phyloP scores from a whole-genome alignment of 1,140 invertebrate species.

The Neoseiulus cucumeris region DNA sequence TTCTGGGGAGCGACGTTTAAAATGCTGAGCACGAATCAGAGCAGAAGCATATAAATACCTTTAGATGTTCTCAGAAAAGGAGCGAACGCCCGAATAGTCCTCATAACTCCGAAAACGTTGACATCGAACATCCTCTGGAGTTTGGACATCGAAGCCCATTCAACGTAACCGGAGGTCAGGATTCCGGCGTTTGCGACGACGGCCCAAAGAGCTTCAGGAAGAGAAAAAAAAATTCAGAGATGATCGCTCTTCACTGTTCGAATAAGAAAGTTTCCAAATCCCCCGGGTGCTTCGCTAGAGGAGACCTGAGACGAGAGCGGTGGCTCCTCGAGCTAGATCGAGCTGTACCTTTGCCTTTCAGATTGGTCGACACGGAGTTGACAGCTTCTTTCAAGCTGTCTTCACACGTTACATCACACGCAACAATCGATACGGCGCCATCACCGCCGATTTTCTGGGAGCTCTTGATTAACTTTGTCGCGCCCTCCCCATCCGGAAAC shows the following conservation, averaged over 20 bases:
- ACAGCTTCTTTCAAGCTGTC: neutral
- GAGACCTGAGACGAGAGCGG: no score
- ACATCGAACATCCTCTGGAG: neutral
- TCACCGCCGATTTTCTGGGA: neutral
- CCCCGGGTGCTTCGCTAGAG: no score
- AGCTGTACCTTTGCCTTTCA: neutral
- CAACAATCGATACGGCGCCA: neutral
- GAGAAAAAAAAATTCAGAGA: neutral
- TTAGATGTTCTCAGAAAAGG: neutral
- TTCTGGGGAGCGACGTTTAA: no score
- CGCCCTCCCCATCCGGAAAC: neutral
- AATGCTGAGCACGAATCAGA: no score
- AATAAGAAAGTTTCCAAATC: no score
- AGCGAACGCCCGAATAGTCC: neutral
- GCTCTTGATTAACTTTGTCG: neutral
- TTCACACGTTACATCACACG: neutral
- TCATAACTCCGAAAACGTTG: neutral
- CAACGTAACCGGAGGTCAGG: neutral
- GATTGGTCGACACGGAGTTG: neutral
- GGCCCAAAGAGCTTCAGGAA: neutral
- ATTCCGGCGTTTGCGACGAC: conserved; percentile 1
- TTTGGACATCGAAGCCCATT: neutral
- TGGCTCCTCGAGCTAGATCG: no score
- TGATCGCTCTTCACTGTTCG: no score
- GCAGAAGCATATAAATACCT: no score